Evolutionary conservation across 2,888 invertebrate genomes (phyloP).

Genomic region (Zootermopsis nevadensis): DNA sequence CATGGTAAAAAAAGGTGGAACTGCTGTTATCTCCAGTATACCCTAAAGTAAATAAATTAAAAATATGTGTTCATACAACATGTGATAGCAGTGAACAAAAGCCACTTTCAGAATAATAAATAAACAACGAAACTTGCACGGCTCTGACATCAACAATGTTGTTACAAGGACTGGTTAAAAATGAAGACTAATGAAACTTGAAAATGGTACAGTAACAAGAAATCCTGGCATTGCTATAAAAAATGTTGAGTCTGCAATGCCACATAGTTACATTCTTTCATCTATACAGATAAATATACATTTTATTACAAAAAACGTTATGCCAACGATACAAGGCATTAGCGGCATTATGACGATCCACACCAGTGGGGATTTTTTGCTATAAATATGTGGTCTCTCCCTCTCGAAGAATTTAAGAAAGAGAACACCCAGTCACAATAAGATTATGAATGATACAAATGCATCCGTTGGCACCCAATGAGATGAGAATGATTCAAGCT

Average conservation of each 20-base stretch:
- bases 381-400: conserved; percentile 18
- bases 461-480: conserved; percentile 42
- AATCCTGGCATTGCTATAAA: conserved; percentile 18
- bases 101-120: background rate
- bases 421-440: conserved; percentile 13
- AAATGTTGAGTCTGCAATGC: conserved; percentile 20
- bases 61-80: background rate
- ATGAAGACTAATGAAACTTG: conserved; percentile 1
- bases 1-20: conserved; percentile 18
- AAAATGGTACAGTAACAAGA: conserved; percentile 30
- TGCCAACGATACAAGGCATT: conserved; percentile 48
- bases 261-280: conserved; percentile 3
- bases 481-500: conserved; percentile 28
- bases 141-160: conserved; percentile 8
- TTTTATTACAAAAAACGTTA: conserved; percentile 39
- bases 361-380: conserved; percentile 24
- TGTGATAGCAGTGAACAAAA: background rate
- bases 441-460: conserved; percentile 36
- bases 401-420: background rate
- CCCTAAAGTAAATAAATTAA: conserved; percentile 1
- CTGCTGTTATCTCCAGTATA: conserved; percentile 13
- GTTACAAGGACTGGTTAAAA: conserved; percentile 26
- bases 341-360: conserved; percentile 40
- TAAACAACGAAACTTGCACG: background rate
- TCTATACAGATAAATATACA: conserved; percentile 42